phyloP scores from a whole-genome alignment of 2,113 vertebrate genomes.

The Psilopogon haemacephalus region DNA sequence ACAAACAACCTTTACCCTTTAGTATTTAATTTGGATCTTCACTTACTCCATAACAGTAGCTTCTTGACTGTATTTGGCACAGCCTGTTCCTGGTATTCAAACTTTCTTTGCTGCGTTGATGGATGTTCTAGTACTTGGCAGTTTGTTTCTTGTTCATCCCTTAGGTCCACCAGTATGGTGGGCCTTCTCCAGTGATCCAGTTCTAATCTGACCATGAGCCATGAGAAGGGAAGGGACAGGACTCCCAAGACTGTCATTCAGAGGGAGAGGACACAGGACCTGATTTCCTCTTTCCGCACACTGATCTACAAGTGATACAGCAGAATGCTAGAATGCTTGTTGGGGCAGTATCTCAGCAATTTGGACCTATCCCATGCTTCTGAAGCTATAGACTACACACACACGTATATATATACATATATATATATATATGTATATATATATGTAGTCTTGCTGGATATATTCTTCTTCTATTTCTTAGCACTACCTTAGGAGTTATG shows the following conservation, averaged over 20 bases:
- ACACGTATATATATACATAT: too few relatives aligned
- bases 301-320: background rate
- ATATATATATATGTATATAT: too few relatives aligned
- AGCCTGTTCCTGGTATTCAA: background rate
- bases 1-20: too few relatives aligned
- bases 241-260: background rate
- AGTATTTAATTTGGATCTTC: background rate
- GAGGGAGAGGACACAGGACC: background rate
- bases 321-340: background rate
- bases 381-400: too few relatives aligned
- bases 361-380: background rate
- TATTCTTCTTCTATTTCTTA: background rate
- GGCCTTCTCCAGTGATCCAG: background rate
- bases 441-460: background rate
- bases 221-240: background rate
- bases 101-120: background rate
- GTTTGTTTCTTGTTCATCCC: background rate
- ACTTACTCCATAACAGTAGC: background rate
- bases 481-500: background rate
- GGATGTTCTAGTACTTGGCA: background rate
- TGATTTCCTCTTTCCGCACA: background rate
- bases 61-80: background rate
- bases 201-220: background rate
- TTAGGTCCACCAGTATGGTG: background rate
- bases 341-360: background rate